phyloP scores from a whole-genome alignment of 2,797 vertebrate species.

The Limnodromus scolopaceus region DNA sequence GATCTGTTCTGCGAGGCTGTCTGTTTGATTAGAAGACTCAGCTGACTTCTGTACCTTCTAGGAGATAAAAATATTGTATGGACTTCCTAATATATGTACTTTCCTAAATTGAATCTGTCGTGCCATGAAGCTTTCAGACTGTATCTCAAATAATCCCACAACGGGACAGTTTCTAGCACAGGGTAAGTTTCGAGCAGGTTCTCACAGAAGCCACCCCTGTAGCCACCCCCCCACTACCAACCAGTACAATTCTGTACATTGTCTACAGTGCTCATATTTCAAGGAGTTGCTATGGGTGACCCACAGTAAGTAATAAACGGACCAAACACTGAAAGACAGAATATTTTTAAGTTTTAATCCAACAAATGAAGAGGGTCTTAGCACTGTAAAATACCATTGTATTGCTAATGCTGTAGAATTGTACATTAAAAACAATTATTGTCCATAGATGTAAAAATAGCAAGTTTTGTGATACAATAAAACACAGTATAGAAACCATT shows the following conservation, averaged over 20 bases:
- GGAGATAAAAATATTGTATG: neutral
- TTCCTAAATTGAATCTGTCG: neutral
- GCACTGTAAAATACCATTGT: slow-evolving; percentile 60
- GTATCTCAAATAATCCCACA: neutral
- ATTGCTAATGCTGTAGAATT: slow-evolving; percentile 61
- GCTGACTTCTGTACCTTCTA: neutral
- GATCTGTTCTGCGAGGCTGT: neutral
- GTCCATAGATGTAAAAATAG: slow-evolving; percentile 79
- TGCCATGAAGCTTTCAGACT: neutral
- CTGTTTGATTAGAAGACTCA: neutral
- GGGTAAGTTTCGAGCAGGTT: neutral
- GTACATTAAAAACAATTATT: slow-evolving; percentile 75
- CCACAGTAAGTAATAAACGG: neutral
- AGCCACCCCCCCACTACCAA: neutral
- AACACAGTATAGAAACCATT: slow-evolving; percentile 74
- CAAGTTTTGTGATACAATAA: slow-evolving; percentile 75
- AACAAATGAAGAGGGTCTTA: slow-evolving; percentile 50
- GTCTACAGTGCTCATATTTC: neutral
- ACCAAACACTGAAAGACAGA: slow-evolving; percentile 45
- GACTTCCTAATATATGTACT: neutral
- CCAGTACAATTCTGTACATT: neutral
- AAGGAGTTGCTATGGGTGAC: neutral
- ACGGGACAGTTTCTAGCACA: neutral
- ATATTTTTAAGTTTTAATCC: slow-evolving; percentile 72
- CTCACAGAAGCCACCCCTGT: neutral